These are phyloP conservation scores for Alviniconcha marisindica DNA, from an alignment of 1,140 invertebrate species.

Conservation along the genomic window DNA sequence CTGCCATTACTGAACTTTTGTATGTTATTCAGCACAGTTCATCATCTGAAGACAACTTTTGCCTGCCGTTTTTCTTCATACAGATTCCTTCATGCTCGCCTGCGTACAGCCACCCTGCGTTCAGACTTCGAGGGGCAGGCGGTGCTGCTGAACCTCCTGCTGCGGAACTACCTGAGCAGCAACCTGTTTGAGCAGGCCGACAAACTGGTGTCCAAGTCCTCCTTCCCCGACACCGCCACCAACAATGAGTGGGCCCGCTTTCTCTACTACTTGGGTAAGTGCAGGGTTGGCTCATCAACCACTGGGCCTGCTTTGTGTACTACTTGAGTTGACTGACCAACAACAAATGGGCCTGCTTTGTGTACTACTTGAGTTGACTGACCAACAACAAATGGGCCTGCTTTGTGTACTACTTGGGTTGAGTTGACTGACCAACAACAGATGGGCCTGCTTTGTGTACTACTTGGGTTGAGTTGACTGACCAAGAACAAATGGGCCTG, in stretches of 20 bases:
- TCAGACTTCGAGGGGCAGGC: constrained; percentile 99
- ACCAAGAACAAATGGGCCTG: constrained; percentile 99
- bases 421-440: too few species aligned
- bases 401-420: too few species aligned
- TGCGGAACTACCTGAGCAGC: constrained; percentile 97
- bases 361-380: too few species aligned
- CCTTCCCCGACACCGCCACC: constrained; percentile 95
- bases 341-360: too few species aligned
- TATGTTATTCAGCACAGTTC: neutral
- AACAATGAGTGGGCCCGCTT: constrained; percentile 99
- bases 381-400: too few species aligned
- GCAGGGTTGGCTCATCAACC: too few species aligned
- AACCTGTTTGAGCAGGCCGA: constrained; percentile 93
- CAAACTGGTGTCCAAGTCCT: constrained; percentile 96
- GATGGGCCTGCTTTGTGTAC: too few species aligned
- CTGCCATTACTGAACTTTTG: too few species aligned
- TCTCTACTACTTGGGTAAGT: constrained; percentile 89
- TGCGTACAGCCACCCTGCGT: constrained; percentile 94
- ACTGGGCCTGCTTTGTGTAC: too few species aligned
- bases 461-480: too few species aligned
- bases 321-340: neutral
- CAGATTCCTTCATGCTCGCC: constrained; percentile 89
- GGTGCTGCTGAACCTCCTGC: constrained; percentile 94
- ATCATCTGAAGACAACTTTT: neutral
- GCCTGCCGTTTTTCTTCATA: constrained; percentile 45